Conservation (phyloP, 1,140 invertebrate species). For the Pissodes strobi region DNA sequence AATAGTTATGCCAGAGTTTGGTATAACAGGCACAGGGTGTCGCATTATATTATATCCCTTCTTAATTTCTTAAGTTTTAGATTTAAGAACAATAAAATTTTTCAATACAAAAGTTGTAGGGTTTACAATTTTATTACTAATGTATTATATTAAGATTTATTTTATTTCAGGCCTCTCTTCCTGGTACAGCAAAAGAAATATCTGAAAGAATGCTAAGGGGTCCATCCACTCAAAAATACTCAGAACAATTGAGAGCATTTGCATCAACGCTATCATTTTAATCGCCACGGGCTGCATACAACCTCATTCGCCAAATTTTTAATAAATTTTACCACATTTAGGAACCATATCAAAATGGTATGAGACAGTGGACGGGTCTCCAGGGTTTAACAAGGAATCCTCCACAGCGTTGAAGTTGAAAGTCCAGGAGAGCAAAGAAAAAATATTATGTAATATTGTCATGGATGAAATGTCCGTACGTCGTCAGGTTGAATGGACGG, state of each 20-base stretch:
- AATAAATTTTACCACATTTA: slow-evolving; percentile 35
- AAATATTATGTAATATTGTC: slow-evolving; percentile 38
- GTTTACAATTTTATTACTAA: too few species aligned
- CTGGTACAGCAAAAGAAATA: background rate
- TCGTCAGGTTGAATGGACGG: slow-evolving; percentile 48
- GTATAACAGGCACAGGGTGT: too few species aligned
- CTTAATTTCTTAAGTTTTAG: too few species aligned
- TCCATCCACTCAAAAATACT: background rate
- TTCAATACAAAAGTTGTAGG: too few species aligned
- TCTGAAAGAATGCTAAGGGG: background rate
- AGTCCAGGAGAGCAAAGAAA: slow-evolving; percentile 24
- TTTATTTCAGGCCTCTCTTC: too few species aligned
- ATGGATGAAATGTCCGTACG: slow-evolving; percentile 53
- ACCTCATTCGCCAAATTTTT: slow-evolving; percentile 30
- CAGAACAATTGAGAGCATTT: slow-evolving; percentile 30
- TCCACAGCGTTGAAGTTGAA: slow-evolving; percentile 48
- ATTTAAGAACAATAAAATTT: too few species aligned
- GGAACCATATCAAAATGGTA: too few species aligned
- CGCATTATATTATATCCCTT: too few species aligned
- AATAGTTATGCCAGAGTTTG: too few species aligned
- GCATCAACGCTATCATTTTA: slow-evolving; percentile 37
- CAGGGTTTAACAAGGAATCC: slow-evolving; percentile 52
- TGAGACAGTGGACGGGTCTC: slow-evolving; percentile 44
- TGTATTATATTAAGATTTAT: too few species aligned
- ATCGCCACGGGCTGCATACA: slow-evolving; percentile 33